Base-by-base conservation (phyloP, 2,888 invertebrate genomes). In the Parasteatoda lunata region DNA sequence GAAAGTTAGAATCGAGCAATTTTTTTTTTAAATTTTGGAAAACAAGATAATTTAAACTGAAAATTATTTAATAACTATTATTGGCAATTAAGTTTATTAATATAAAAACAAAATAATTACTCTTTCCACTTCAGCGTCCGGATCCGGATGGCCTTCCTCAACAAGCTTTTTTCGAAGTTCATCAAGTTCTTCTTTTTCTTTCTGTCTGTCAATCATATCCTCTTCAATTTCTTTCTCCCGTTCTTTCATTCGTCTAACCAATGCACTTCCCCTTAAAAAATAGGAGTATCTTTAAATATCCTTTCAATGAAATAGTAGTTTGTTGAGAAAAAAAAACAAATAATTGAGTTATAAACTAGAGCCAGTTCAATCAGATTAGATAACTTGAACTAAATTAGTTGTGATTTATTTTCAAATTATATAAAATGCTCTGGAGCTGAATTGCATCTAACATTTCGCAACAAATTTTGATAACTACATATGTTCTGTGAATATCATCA, bases 211-310 rank as follows among this genome's bases (percentile, higher is more conserved):
- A 90, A 96, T 94, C 72, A 95, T 95, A 92, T 99, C 99, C 7
- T 94, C 93, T 92, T 98, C 97, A 5, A 97, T 96, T 93, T 99
- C 99, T 90, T 97, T 95, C 89, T 98, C 97, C 89, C 98, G 94
- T 91, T 97, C 97, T 59, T 96, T 96, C 83, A 98, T 93, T n/a
- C 98, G 94, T 88, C 97, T 94, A 92, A 96, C 96, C 89, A 99
- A 93, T 92, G 97, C 97, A 91, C 97, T 95, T 82, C 97, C 96
- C 91, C 95, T 95, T 90, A 13, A 65, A 65, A 6, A 70, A 8
- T 8, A 59, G 0, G 0, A 30, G 0, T 30, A 7, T 3, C 1
- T 4, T 59, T 59, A 59, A 11, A 13, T 59, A 59, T 7, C 54
- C 11, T 54, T 54, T 7, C 3, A 7, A 9, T 59, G n/a, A 59